Evolutionary conservation across 2,113 vertebrate genomes (phyloP), one percentile per base, ranked within the genome.

Genomic region (Microtus montanus): DNA sequence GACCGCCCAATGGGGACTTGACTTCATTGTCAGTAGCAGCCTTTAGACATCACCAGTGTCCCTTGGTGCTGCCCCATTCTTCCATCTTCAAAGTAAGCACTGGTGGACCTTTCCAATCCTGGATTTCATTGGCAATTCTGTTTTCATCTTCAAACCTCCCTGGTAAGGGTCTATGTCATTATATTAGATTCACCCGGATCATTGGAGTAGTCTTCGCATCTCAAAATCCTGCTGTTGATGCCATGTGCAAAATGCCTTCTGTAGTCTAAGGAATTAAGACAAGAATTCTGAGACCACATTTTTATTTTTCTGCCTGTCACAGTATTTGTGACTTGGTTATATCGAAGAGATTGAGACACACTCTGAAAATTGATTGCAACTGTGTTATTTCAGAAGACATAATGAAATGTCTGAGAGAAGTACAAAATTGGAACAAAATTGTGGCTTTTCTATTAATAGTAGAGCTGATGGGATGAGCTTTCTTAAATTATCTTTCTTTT

Each of bases 351-450:
- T 10, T 74, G 35, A 44, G 89, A 95, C 79, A 91, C 66, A 26
- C 54, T 20, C 26, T 92, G 24, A 11, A 90, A 78, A 77, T 82
- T 64, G 49, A 83, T 11, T 49, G 35, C 74, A 12, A 58, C 64
- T 96, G 26, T 87, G 68, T 80, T 87, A 90, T 87, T 77, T 92
- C n/a, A 77, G 74, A 91, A 85, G n/a, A 54, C 58, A 68, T 33
- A 47, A 63, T 4, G 73, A 70, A 77, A 94, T 19, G 14, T 49
- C 79, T 35, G 35, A 33, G 49, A 82, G 64, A 54, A 80, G 38
- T 80, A 74, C n/a, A 63, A 79, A 86, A 74, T 66, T 86, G 52
- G 24, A 11, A 26, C 38, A 80, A 89, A 80, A 70, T 70, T 83
- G 14, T n/a, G 26, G 4, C 54, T 73, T 88, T 52, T 73, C 17